These are phyloP conservation scores for Troglohyphantes excavatus DNA, from an alignment of 2,888 invertebrate genomes.

Conservation along the genomic window DNA sequence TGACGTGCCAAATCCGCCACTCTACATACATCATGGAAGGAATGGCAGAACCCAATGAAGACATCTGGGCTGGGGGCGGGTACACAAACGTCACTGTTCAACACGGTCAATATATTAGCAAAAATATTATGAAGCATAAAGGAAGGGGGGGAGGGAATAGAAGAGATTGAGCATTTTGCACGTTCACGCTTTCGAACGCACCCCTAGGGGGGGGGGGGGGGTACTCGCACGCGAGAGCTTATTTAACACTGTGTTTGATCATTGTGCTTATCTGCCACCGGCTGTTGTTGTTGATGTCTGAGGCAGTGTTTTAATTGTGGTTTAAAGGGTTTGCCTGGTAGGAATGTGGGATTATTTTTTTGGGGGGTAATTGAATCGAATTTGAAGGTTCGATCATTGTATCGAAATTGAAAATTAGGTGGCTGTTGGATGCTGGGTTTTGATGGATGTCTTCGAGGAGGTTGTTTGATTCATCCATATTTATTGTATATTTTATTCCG, in stretches of 20 bases:
- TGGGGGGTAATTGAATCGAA: no score
- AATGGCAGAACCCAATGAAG: conserved; percentile 50
- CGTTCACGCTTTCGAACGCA: conserved; percentile 65
- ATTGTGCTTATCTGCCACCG: background rate
- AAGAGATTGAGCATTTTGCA: conserved; percentile 61
- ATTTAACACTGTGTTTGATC: conserved; percentile 47
- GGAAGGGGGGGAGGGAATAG: conserved; percentile 24
- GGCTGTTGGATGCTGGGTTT: no score
- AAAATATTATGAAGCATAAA: conserved; percentile 71
- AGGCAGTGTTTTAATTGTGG: background rate
- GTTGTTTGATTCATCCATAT: no score
- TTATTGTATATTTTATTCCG: no score
- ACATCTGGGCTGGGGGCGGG: conserved; percentile 68
- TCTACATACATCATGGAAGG: conserved; percentile 37
- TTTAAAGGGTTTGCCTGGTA: conserved; percentile 15
- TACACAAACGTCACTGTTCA: conserved; percentile 60
- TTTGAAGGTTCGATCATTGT: no score
- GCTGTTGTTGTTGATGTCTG: conserved; percentile 17
- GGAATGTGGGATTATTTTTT: background rate
- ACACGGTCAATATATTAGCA: conserved; percentile 76
- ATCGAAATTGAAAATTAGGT: no score
- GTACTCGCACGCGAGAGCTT: conserved; percentile 63
- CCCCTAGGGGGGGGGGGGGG: conserved; percentile 19
- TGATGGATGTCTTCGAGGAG: no score
- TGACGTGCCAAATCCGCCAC: conserved; percentile 58